Conservation (phyloP, 2,113 vertebrate species). For the Mellivora capensis region DNA sequence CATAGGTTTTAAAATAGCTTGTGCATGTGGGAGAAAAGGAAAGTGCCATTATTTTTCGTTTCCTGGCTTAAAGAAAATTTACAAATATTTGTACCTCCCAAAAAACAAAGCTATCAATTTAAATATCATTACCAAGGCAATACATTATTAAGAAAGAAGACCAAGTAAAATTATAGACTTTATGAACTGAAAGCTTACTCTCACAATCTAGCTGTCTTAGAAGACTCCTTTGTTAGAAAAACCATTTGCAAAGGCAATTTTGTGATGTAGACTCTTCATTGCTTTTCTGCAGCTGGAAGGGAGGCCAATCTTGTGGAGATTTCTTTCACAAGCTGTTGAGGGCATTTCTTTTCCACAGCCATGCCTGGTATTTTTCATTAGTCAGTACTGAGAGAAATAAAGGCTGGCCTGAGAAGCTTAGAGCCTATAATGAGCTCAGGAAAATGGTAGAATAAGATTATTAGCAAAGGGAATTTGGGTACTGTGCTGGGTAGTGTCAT, state of each 20-base stretch:
- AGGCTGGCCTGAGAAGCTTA: not conserved
- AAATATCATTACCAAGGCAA: not conserved
- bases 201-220: not conserved
- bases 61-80: not conserved
- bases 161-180: not conserved
- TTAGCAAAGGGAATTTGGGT: not conserved
- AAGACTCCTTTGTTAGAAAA: not conserved
- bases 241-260: not conserved
- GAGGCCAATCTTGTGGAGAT: not conserved
- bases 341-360: not conserved
- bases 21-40: not conserved
- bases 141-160: not conserved
- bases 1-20: not conserved
- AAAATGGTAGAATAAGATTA: not conserved
- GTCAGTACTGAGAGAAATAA: not conserved
- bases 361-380: not conserved
- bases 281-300: not conserved
- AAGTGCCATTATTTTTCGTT: not conserved
- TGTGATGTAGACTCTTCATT: not conserved
- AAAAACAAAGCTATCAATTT: not conserved
- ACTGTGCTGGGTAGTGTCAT: not conserved
- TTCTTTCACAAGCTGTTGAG: not conserved
- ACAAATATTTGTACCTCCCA: not conserved
- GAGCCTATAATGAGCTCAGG: not conserved
- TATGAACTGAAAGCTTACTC: not conserved